phyloP scores from a whole-genome alignment of 2,113 vertebrate genomes.

The Pygathrix nemaeus region DNA sequence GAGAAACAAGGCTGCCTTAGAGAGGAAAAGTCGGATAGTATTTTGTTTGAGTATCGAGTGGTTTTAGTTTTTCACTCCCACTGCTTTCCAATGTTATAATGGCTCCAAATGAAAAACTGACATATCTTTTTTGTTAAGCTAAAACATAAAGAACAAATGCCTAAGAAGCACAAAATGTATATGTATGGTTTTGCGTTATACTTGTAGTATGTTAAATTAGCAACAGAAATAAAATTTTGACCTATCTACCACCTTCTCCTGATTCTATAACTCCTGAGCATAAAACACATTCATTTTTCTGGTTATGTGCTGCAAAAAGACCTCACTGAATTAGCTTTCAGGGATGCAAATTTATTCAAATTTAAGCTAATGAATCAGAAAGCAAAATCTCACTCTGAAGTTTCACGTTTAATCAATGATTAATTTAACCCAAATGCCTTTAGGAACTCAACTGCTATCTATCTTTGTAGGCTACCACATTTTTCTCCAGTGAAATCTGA shows the following conservation, averaged over 20 bases:
- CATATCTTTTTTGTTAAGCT: not conserved
- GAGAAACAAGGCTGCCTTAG: not conserved
- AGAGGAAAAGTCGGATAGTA: not conserved
- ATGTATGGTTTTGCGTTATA: not conserved
- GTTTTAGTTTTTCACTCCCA: not conserved
- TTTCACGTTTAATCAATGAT: conserved; percentile 67
- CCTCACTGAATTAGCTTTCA: conserved; percentile 43
- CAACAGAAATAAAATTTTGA: not conserved
- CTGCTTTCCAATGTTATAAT: not conserved
- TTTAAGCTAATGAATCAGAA: conserved; percentile 64
- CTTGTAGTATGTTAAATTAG: not conserved
- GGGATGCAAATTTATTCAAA: conserved; percentile 65
- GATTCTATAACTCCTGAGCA: not conserved
- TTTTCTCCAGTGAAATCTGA: conserved; percentile 39
- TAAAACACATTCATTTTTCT: conserved; percentile 14
- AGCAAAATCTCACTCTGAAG: conserved; percentile 27
- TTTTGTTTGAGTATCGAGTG: not conserved
- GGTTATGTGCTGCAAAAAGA: not conserved
- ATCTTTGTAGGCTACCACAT: not conserved
- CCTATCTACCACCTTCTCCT: not conserved
- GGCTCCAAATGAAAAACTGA: not conserved
- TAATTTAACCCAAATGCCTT: conserved; percentile 53
- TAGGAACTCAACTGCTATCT: conserved; percentile 26
- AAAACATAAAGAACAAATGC: not conserved
- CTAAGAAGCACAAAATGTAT: not conserved